Conservation (phyloP, 2,113 vertebrate genomes). For the Ctenodactylus gundi region DNA sequence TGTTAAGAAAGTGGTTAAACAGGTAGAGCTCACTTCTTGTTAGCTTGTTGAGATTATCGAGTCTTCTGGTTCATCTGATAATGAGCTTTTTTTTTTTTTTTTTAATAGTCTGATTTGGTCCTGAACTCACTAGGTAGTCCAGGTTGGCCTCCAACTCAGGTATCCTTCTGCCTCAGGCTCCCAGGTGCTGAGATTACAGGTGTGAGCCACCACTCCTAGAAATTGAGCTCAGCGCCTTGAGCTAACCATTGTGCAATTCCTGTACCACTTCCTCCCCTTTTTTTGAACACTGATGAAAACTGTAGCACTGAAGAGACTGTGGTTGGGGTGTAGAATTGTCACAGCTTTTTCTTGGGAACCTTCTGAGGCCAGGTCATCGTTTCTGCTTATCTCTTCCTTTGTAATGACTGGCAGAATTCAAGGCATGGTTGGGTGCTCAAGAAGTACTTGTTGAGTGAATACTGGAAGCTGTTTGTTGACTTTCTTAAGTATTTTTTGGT, state of each 20-base stretch:
- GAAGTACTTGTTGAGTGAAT: constrained; percentile 18
- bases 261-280: no score
- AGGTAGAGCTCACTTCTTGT: constrained; percentile 51
- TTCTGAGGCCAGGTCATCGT: background rate
- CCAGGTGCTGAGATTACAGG: no score
- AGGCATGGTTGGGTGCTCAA: background rate
- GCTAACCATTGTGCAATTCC: no score
- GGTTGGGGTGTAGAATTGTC: constrained; percentile 7
- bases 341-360: background rate
- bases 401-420: background rate
- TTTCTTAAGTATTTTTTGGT: background rate
- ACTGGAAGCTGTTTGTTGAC: background rate
- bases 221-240: no score
- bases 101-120: no score
- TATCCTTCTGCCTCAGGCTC: no score
- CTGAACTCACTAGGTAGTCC: no score
- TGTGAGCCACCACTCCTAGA: no score
- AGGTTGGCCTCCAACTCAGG: no score
- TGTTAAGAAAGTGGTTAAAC: constrained; percentile 61
- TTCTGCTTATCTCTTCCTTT: background rate
- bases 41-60: constrained; percentile 48
- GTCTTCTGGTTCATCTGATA: background rate
- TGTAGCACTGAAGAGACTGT: constrained; percentile 22
- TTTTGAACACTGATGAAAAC: background rate
- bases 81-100: background rate